phyloP scores from a whole-genome alignment of 2,797 vertebrate species.

The Lithobates pipiens region DNA sequence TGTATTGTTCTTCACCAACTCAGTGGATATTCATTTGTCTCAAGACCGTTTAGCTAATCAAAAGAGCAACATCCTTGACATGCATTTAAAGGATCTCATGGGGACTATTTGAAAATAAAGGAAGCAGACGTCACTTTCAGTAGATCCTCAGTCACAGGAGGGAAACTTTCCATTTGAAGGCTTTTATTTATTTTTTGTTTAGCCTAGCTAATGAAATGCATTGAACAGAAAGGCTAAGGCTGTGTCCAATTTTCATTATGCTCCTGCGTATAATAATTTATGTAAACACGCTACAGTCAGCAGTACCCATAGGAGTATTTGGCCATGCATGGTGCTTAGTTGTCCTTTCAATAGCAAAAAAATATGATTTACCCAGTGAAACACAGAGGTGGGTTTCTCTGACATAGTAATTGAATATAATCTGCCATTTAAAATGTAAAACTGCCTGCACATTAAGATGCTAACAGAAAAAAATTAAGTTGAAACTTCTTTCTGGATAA shows the following conservation, averaged over 20 bases:
- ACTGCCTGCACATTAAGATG: no score
- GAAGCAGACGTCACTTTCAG: slow-evolving; percentile 8
- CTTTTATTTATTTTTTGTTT: slow-evolving; percentile 9
- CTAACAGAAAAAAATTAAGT: no score
- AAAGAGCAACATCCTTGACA: slow-evolving; percentile 38
- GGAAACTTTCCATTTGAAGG: not conserved
- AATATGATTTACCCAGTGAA: not conserved
- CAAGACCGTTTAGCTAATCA: slow-evolving; percentile 24
- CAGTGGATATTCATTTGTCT: slow-evolving; percentile 34
- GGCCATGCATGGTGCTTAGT: not conserved
- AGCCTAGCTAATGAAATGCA: slow-evolving; percentile 6
- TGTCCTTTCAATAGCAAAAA: not conserved
- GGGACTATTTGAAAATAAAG: slow-evolving; percentile 16
- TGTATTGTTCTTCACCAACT: slow-evolving; percentile 27
- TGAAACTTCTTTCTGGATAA: no score
- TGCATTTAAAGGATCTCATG: slow-evolving; percentile 14
- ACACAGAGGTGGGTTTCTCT: no score
- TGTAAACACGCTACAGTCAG: not conserved
- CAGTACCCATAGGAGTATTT: not conserved
- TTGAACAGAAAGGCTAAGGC: not conserved
- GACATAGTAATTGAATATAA: no score
- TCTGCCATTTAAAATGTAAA: no score
- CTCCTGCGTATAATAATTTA: not conserved
- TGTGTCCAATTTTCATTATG: slow-evolving; percentile 14
- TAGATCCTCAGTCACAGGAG: slow-evolving; percentile 2